Conservation (phyloP, 1,140 invertebrate genomes). For the Oryctes rhinoceros region DNA sequence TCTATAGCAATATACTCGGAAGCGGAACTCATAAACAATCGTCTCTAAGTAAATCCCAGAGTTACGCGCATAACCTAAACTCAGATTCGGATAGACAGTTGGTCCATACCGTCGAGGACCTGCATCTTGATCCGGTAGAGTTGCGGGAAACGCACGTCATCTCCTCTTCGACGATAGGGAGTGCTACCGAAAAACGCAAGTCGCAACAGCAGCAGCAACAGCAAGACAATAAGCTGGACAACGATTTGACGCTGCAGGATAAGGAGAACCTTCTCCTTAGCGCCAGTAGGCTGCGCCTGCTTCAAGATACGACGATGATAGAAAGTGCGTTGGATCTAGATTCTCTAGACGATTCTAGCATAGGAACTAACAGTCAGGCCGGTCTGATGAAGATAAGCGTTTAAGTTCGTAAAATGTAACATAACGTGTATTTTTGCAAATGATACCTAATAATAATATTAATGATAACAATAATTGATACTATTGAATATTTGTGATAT, state of each 20-base stretch:
- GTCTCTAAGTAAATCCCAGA: slow-evolving; percentile 53
- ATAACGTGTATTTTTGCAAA: slow-evolving; percentile 29
- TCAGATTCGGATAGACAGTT: slow-evolving; percentile 38
- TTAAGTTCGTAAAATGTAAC: slow-evolving; percentile 42
- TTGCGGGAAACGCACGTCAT: slow-evolving; percentile 53
- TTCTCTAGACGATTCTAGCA: slow-evolving; percentile 73
- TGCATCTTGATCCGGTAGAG: slow-evolving; percentile 58
- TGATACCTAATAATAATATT: slow-evolving; percentile 25
- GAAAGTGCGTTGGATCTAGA: slow-evolving; percentile 86
- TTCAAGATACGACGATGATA: slow-evolving; percentile 87
- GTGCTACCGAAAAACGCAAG: slow-evolving; percentile 39
- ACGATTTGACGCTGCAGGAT: slow-evolving; percentile 57
- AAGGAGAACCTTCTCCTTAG: slow-evolving; percentile 60
- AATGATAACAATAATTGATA: slow-evolving; percentile 4
- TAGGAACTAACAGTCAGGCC: slow-evolving; percentile 58
- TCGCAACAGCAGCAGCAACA: slow-evolving; percentile 43
- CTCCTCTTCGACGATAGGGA: slow-evolving; percentile 16
- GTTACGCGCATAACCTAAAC: slow-evolving; percentile 55
- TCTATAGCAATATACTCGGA: slow-evolving; percentile 56
- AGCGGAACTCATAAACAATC: slow-evolving; percentile 34
- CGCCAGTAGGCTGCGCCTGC: slow-evolving; percentile 73
- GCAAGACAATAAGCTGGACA: slow-evolving; percentile 52
- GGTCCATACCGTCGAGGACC: slow-evolving; percentile 50
- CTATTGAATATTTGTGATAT: slow-evolving; percentile 32
- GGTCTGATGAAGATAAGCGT: slow-evolving; percentile 58